phyloP scores from a whole-genome alignment of 2,113 vertebrate genomes.

The Tupaia tana region DNA sequence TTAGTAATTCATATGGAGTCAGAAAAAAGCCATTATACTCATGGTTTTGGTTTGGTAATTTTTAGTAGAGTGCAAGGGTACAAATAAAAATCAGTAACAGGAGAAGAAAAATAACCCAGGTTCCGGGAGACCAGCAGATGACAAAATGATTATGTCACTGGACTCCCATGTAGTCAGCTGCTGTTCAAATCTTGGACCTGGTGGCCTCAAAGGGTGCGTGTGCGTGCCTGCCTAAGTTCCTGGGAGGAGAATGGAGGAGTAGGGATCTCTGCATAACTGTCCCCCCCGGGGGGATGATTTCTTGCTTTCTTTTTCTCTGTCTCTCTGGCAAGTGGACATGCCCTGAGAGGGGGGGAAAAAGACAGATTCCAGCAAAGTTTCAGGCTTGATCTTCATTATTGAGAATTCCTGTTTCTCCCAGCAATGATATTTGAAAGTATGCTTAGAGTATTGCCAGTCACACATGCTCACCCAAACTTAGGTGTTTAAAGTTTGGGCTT shows the following conservation, averaged over 20 bases:
- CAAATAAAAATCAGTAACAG: neutral
- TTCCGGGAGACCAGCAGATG: no score
- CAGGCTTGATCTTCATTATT: neutral
- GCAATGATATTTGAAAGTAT: neutral
- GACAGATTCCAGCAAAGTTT: neutral
- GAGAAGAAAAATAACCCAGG: neutral
- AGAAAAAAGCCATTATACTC: neutral
- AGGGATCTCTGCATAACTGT: no score
- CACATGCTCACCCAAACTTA: neutral
- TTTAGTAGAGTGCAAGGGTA: constrained; percentile 1
- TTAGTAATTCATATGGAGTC: neutral
- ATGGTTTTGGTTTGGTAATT: neutral
- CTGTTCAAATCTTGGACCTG: no score
- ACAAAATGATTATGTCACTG: no score
- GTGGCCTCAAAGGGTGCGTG: no score
- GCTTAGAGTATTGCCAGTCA: neutral
- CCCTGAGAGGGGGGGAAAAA: neutral
- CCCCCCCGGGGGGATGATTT: no score
- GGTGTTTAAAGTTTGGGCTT: constrained; percentile 6
- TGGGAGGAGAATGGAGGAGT: no score
- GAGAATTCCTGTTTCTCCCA: neutral
- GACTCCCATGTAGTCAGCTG: no score
- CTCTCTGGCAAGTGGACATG: no score
- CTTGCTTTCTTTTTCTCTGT: no score
- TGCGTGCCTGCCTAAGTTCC: no score